Conservation (phyloP, 2,888 invertebrate species). For the Calliopum simillimum region DNA sequence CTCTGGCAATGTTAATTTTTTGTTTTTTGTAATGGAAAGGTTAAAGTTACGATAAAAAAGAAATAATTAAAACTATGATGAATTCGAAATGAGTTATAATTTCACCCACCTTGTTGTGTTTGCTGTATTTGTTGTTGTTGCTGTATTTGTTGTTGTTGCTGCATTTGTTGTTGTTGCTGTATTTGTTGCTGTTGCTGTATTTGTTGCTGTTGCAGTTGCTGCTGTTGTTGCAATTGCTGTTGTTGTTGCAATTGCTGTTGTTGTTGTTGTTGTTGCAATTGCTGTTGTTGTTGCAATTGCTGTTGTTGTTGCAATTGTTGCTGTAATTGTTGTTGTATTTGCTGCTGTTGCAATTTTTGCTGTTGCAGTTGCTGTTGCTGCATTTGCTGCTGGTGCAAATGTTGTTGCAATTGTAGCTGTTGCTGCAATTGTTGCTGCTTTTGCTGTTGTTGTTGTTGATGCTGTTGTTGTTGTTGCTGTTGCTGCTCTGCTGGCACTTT, state of each 20-base stretch:
- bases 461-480: constrained; percentile 27
- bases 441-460: neutral
- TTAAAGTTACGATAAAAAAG: too few relatives aligned
- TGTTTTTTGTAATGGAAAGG: too few relatives aligned
- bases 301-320: constrained; percentile 33
- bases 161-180: constrained; percentile 31
- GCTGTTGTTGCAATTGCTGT: constrained; percentile 12
- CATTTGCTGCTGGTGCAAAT: constrained; percentile 36
- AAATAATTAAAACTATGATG: too few relatives aligned
- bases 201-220: constrained; percentile 25
- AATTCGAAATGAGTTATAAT: neutral
- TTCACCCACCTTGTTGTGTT: constrained; percentile 54
- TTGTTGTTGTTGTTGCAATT: constrained; percentile 32
- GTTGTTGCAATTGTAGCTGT: constrained; percentile 21
- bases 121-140: constrained; percentile 32
- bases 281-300: constrained; percentile 38
- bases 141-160: constrained; percentile 26
- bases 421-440: constrained; percentile 10
- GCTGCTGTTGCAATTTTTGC: constrained; percentile 31
- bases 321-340: constrained; percentile 30
- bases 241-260: constrained; percentile 26
- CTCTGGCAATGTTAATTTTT: too few relatives aligned
- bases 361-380: constrained; percentile 30
- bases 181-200: constrained; percentile 23
- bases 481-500: constrained; percentile 67